A percentile compares a stretch with the other conserved stretches of the same genome.
These are phyloP conservation scores for Nasua narica DNA, from an alignment of 2,797 vertebrate species.

Conservation along the genomic window DNA sequence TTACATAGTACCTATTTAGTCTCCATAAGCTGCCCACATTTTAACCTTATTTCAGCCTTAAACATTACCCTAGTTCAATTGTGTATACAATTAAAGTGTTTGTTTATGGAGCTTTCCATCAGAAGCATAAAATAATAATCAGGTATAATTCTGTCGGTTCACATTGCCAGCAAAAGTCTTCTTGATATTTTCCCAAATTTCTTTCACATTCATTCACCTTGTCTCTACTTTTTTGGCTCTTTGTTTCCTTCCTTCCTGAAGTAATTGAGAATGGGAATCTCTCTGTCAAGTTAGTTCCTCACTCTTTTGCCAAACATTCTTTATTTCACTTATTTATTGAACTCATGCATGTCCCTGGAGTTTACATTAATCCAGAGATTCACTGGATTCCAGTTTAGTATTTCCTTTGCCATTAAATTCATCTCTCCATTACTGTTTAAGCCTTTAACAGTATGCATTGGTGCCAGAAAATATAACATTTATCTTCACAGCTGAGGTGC, in stretches of 20 bases:
- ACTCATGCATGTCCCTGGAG: background rate
- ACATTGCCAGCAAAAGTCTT: background rate
- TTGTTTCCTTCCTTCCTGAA: slow-evolving; percentile 34
- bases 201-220: background rate
- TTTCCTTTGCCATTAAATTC: slow-evolving; percentile 58
- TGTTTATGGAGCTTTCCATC: slow-evolving; percentile 4
- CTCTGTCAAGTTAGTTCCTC: slow-evolving; percentile 41
- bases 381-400: slow-evolving; percentile 6
- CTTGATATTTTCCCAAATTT: slow-evolving; percentile 19
- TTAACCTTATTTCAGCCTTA: background rate
- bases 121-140: background rate
- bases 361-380: slow-evolving; percentile 40
- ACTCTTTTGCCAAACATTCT: slow-evolving; percentile 19
- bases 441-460: background rate
- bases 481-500: slow-evolving; percentile 37
- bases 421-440: slow-evolving; percentile 28
- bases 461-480: slow-evolving; percentile 40
- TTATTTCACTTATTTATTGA: slow-evolving; percentile 40
- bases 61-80: background rate
- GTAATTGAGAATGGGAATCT: slow-evolving; percentile 48
- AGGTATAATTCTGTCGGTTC: background rate
- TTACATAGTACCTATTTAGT: background rate
- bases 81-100: background rate
- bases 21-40: background rate
- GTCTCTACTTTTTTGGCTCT: slow-evolving; percentile 43